phyloP scores from a whole-genome alignment of 2,888 invertebrate genomes.

The Eupithecia centaureata region DNA sequence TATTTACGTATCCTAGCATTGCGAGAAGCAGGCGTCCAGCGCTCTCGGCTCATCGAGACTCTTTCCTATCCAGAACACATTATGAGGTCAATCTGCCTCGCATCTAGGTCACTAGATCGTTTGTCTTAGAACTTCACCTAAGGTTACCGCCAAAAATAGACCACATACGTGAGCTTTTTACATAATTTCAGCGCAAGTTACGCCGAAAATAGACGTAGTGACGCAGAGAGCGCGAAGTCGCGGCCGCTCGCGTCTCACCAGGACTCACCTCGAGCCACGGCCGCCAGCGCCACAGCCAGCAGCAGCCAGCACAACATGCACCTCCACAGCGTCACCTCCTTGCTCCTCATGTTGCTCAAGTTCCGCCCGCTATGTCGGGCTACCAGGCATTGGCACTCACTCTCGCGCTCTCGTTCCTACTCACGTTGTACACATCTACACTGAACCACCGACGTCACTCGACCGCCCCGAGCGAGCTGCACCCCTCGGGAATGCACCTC shows the following conservation, averaged over 20 bases:
- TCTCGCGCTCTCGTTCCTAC: constrained; percentile 81
- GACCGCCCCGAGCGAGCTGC: constrained; percentile 57
- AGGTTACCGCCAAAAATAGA: constrained; percentile 82
- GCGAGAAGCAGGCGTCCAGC: constrained; percentile 58
- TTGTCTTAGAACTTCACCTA: constrained; percentile 72
- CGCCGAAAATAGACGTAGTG: constrained; percentile 80
- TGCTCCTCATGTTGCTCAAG: constrained; percentile 80
- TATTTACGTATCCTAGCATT: constrained; percentile 81
- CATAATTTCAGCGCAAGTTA: constrained; percentile 84
- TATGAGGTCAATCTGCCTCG: constrained; percentile 31
- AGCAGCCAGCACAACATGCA: constrained; percentile 79
- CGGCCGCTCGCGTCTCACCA: constrained; percentile 51
- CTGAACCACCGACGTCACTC: constrained; percentile 60
- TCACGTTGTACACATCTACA: constrained; percentile 73
- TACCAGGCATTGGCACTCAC: constrained; percentile 82
- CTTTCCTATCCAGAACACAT: constrained; percentile 28
- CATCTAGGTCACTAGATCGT: constrained; percentile 70
- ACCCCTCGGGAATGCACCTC: constrained; percentile 70
- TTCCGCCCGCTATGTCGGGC: constrained; percentile 76
- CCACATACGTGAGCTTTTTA: constrained; percentile 82
- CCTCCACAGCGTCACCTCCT: constrained; percentile 80
- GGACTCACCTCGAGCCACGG: constrained; percentile 78
- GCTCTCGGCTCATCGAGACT: constrained; percentile 36
- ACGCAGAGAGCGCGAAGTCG: constrained; percentile 70
- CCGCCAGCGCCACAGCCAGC: constrained; percentile 73